Conservation (phyloP, 2,113 vertebrate species). For the Manacus vitellinus region DNA sequence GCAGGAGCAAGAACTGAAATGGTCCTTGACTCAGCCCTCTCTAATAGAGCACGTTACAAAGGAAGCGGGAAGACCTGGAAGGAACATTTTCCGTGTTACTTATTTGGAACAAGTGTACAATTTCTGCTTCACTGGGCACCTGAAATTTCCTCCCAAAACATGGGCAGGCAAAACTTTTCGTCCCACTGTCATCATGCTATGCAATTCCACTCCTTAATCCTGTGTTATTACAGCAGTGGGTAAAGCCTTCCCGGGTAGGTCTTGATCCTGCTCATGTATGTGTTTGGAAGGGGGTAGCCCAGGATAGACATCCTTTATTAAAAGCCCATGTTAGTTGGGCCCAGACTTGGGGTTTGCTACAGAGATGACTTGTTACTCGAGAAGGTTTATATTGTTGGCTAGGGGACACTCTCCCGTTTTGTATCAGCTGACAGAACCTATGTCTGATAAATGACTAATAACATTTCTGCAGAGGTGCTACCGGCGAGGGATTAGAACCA, state of each 20-base stretch:
- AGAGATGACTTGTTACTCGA: neutral
- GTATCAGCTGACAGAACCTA: neutral
- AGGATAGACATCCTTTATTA: neutral
- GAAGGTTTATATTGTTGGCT: neutral
- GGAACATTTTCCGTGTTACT: neutral
- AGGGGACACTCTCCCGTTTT: neutral
- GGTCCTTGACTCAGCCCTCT: neutral
- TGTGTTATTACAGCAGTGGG: neutral
- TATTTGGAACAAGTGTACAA: neutral
- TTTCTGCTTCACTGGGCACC: neutral
- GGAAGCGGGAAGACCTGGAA: neutral
- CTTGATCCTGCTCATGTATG: fast-evolving
- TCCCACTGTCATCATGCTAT: neutral
- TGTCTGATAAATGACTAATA: neutral
- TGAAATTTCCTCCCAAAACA: neutral
- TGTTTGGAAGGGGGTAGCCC: neutral
- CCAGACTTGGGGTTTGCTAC: neutral
- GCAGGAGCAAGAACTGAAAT: neutral
- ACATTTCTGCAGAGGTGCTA: neutral
- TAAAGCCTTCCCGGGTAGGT: neutral
- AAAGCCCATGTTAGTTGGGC: neutral
- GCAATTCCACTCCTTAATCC: neutral
- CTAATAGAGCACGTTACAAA: fast-evolving
- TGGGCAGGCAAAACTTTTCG: neutral
- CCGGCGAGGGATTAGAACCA: neutral